Evolutionary conservation across 30 jellyfish, hydroid and myxozoan species (phyloP).

Genomic region (Aurelia sp.): DNA sequence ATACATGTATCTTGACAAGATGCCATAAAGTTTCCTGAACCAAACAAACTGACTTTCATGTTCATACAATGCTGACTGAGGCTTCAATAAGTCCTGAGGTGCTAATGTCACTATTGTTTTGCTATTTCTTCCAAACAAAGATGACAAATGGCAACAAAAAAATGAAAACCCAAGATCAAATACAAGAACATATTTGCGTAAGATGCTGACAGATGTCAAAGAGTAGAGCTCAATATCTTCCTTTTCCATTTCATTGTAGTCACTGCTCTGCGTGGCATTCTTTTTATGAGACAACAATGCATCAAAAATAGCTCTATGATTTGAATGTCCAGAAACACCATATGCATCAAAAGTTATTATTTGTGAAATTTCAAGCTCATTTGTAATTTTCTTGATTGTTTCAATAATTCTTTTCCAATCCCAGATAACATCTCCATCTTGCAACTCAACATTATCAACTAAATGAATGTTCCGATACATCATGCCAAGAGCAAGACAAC

Average conservation of each 20-base stretch:
- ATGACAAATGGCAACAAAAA: not conserved
- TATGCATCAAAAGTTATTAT: conserved; percentile 62
- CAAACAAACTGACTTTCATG: conserved; percentile 86
- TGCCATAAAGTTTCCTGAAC: conserved; percentile 77
- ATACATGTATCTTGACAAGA: conserved; percentile 79
- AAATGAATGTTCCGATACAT: conserved; percentile 16
- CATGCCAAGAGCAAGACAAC: conserved; percentile 60
- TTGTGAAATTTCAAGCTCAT: conserved; percentile 1
- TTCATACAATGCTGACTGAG: conserved; percentile 45
- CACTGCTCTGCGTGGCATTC: not conserved
- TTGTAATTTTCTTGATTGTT: not conserved
- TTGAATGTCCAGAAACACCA: conserved; percentile 84
- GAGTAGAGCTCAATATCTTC: not conserved
- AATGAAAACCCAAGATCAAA: conserved; percentile 64
- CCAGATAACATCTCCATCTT: conserved; percentile 71
- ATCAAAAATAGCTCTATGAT: conserved; percentile 54
- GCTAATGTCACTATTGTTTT: not conserved
- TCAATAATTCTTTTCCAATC: conserved; percentile 31
- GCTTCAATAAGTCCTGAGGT: not conserved
- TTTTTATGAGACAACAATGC: conserved; percentile 22
- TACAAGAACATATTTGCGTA: conserved; percentile 58
- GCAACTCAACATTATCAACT: conserved; percentile 49
- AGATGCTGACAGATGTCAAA: conserved; percentile 47
- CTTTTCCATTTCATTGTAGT: not conserved
- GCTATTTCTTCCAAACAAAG: not conserved